Evolutionary conservation across 2,113 vertebrate genomes (phyloP).

Genomic region (Empidonax alnorum): DNA sequence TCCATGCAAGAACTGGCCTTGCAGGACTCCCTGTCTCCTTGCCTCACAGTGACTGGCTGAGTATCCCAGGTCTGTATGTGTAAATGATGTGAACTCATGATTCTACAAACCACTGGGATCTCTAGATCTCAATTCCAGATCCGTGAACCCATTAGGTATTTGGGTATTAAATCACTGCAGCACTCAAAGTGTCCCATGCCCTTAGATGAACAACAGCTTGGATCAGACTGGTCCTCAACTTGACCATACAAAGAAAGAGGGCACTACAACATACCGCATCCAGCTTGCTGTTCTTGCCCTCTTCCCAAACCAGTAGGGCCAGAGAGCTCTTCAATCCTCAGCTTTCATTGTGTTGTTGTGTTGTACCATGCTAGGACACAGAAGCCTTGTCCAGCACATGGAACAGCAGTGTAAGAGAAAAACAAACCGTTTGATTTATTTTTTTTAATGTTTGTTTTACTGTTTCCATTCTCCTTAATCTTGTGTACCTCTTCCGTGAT

Average conservation of each 20-base stretch:
- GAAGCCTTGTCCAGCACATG: not conserved
- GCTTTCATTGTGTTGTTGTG: not conserved
- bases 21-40: not conserved
- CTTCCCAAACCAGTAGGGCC: not conserved
- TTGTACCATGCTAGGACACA: not conserved
- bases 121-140: not conserved
- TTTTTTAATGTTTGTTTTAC: constrained; percentile 44
- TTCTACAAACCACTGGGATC: not conserved
- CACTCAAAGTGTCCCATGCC: not conserved
- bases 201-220: not conserved
- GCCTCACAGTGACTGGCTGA: not conserved
- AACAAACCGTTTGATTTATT: not conserved
- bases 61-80: not conserved
- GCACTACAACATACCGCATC: too few relatives aligned
- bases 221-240: not conserved
- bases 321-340: not conserved
- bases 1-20: not conserved
- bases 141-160: not conserved
- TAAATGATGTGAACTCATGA: not conserved
- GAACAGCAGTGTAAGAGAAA: not conserved
- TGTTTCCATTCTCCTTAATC: not conserved
- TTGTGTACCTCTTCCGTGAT: not conserved
- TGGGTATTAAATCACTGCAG: not conserved
- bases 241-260: not conserved
- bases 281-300: not conserved